Evolutionary conservation across 2,888 invertebrate species (phyloP), one percentile per base, ranked within the genome.

Genomic region (Polydrusus pterygomalis): DNA sequence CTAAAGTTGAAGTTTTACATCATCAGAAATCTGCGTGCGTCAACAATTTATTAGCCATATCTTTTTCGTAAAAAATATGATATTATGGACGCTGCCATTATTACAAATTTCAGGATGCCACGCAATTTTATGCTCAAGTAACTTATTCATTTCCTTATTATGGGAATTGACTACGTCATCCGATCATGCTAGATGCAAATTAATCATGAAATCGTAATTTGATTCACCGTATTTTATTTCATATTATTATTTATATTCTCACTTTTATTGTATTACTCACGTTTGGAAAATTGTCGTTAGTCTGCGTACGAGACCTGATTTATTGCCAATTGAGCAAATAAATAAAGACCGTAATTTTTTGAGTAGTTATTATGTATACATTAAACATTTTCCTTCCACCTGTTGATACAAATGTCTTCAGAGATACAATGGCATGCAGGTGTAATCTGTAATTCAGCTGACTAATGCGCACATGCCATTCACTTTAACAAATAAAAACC

Each of bases 211-310:
- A 34, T 34, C 51, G 51, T 51, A 51, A 51, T 51, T 51, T 51
- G 51, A 51, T 51, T 51, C 51, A 51, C 20, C 20, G 51, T 20
- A 51, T 9, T 18, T 20, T 18, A 18, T 51, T 20, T 51, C 13
- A 51, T 11, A 10, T 49, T 49, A 17, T 17, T 17, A 17, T 49
- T 18, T 17, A 7, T 20, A 20, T 51, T 20, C 9, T 11, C 6
- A 51, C 20, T 49, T 49, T 18, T 49, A 18, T 49, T 18, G 20
- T 18, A 51, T 51, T 51, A 51, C 51, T 51, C 51, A 51, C 20
- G 51, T 20, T 1, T 34, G 8, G 34, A 51, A 51, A 11, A 51
- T 51, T 51, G 20, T 49, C 18, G 13, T 18, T 18, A 9, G 18
- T 9, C 2, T 18, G 20, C 10, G 18, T 51, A 18, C 10, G 10